Evolutionary conservation across 2,888 invertebrate genomes (phyloP).

Genomic region (Nemurella pictetii): DNA sequence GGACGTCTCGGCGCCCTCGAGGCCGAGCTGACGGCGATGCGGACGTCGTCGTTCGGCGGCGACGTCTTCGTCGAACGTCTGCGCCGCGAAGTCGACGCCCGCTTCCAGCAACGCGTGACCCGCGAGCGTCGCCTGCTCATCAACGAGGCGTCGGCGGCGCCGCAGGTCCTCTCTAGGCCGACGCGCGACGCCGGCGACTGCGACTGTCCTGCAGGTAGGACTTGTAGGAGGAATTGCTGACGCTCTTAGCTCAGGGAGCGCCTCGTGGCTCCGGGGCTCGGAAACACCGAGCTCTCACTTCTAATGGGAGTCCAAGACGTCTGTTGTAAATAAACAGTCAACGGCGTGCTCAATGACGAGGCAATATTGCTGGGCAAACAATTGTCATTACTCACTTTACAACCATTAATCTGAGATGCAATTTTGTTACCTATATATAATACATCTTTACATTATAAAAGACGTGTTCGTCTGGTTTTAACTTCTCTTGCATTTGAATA

Average conservation of each 20-base stretch:
- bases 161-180: conserved; percentile 4
- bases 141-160: conserved; percentile 39
- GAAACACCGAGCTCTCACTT: no score
- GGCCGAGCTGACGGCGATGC: conserved; percentile 56
- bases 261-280: background rate
- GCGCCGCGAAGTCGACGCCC: conserved; percentile 57
- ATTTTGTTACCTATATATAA: background rate
- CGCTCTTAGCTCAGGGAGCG: no score
- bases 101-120: conserved; percentile 52
- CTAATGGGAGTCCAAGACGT: background rate
- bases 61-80: conserved; percentile 61
- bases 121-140: conserved; percentile 48
- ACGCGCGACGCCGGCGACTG: conserved; percentile 64
- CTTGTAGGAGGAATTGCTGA: no score
- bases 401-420: background rate
- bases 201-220: conserved; percentile 72
- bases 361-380: background rate
- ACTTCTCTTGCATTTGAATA: background rate
- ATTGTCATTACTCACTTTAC: background rate
- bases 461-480: background rate
- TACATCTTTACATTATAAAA: background rate
- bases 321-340: background rate
- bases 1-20: conserved; percentile 59
- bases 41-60: conserved; percentile 45
- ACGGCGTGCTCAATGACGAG: background rate